Evolutionary conservation across 2,888 invertebrate species (phyloP).

Genomic region (Torymus tubicola): DNA sequence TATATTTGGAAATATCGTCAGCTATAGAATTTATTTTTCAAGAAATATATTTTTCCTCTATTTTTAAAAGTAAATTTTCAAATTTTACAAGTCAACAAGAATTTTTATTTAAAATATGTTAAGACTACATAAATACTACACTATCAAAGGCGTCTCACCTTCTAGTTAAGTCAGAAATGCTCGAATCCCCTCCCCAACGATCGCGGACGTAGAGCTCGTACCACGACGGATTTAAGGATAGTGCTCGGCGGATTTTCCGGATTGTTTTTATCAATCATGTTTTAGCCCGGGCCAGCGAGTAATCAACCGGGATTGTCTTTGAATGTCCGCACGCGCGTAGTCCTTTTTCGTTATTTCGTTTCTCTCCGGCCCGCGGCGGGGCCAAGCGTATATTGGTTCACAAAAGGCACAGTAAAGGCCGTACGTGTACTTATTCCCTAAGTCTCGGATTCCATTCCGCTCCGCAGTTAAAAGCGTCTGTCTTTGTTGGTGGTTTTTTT

Average conservation of each 20-base stretch:
- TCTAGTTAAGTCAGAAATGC: conserved; percentile 16
- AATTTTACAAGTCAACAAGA: no score
- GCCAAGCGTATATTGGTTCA: conserved; percentile 38
- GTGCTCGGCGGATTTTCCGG: conserved; percentile 29
- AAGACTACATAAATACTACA: conserved; percentile 8
- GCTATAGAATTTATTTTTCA: no score
- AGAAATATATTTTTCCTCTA: no score
- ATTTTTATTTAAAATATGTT: no score
- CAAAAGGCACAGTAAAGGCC: conserved; percentile 40
- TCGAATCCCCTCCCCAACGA: not conserved
- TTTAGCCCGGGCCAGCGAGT: conserved; percentile 47
- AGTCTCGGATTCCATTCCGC: conserved; percentile 36
- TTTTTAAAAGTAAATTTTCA: no score
- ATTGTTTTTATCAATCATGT: conserved; percentile 65
- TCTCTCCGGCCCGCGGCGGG: not conserved
- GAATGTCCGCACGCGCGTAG: conserved; percentile 55
- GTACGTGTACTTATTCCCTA: conserved; percentile 49
- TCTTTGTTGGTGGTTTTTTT: not conserved
- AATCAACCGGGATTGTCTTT: conserved; percentile 63
- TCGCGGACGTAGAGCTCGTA: not conserved
- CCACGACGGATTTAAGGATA: conserved; percentile 37
- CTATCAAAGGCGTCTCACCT: not conserved
- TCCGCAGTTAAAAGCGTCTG: conserved; percentile 31
- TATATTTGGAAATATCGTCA: no score
- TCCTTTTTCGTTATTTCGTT: conserved; percentile 33